Evolutionary conservation across 2,113 vertebrate genomes (phyloP), one percentile per base, ranked within the genome.

Genomic region (Callorhinus ursinus): DNA sequence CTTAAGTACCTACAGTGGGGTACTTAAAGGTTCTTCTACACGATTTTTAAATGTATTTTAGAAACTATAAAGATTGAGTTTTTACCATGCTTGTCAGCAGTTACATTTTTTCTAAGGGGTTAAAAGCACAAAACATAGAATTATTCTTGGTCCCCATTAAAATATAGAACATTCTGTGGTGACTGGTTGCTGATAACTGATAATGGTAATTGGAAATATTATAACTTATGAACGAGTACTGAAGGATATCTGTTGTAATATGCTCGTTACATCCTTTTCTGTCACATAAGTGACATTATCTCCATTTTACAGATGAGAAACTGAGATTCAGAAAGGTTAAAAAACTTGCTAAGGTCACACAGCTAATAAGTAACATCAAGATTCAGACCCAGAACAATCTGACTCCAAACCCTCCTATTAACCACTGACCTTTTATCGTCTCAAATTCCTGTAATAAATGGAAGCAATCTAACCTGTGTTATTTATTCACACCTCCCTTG

Each of bases 31-130:
- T 57, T 81, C 61, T 63, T 93, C 63, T 83, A 63, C 93, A 85
- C 76, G 90, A 92, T 95, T 90, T 96, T 71, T 82, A 76, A 88
- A 39, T 49, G 39, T 83, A 12, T 67, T 93, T 97, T 93, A 87
- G 33, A 26, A 88, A 88, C 53, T 95, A 15, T 87, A 71, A 92
- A 74, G 42, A 84, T 57, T 63, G 82, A 72, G 26, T 72, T 69
- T 80, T 96, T 59, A 77, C 51, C 59, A 69, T 74, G 39, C 46
- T 49, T 86, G 16, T 94, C 67, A 94, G 51, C 51, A 77, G 55
- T 67, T 61, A 65, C 13, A 36, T 81, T 76, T 74, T 91, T 88
- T 59, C 19, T 85, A 86, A 79, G 33, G 4, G 2, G 21, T 39
- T 72, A 90, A 92, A 82, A 49, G 2, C 33, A 67, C 46, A 83